Percentiles rank a stretch among this genome's conserved stretches.
Evolutionary conservation across 2,797 vertebrate species (phyloP).

Genomic region (Rhabdophis nuchalis): DNA sequence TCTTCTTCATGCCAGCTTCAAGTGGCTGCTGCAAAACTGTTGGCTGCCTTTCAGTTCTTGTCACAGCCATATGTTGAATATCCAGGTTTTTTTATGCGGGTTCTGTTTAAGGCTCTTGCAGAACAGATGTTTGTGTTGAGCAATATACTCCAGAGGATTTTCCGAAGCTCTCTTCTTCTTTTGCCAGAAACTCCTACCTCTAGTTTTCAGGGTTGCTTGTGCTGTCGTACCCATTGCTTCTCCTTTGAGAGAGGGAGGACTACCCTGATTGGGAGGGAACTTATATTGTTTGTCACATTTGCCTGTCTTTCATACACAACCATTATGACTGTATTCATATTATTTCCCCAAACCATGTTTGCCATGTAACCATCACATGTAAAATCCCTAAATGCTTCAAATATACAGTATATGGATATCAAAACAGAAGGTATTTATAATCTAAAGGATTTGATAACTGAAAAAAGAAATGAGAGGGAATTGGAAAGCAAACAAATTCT

Average conservation of each 20-base stretch:
- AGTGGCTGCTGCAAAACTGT: not conserved
- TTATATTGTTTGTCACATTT: not conserved
- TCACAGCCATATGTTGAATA: constrained; percentile 23
- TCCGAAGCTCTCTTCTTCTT: not conserved
- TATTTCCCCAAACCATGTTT: not conserved
- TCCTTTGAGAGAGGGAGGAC: too few species aligned
- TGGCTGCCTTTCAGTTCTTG: constrained; percentile 37
- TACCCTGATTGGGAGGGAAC: not conserved
- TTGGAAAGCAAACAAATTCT: not conserved
- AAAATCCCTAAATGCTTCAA: not conserved
- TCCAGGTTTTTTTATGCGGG: constrained; percentile 31
- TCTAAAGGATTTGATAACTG: not conserved
- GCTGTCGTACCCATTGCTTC: not conserved
- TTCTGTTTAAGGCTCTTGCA: constrained; percentile 15
- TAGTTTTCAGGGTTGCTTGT: not conserved
- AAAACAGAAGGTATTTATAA: not conserved
- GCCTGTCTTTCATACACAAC: not conserved
- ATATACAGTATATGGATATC: not conserved
- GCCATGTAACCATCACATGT: not conserved
- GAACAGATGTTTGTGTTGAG: constrained; percentile 56
- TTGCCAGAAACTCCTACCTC: not conserved
- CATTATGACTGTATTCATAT: not conserved
- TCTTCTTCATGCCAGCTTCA: not conserved
- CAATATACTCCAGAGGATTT: constrained; percentile 24
- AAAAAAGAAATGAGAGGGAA: not conserved